These are phyloP conservation scores for Mesaphorura yosii DNA, from an alignment of 1,140 invertebrate species.

Conservation along the genomic window DNA sequence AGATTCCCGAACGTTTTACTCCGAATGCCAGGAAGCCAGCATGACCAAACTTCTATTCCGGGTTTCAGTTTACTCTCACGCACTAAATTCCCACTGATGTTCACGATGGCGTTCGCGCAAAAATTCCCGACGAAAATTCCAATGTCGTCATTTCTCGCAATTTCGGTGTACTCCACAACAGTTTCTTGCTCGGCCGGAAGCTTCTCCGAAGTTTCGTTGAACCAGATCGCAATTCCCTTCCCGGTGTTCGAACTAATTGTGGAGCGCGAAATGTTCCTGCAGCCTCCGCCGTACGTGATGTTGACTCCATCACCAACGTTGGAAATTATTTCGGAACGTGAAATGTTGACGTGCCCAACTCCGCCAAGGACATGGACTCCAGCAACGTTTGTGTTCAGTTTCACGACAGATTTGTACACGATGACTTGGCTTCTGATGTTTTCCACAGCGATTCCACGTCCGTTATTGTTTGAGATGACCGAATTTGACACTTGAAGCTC, in stretches of 20 bases:
- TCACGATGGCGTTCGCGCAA: slow-evolving; percentile 48
- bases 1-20: slow-evolving; percentile 32
- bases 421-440: slow-evolving; percentile 68
- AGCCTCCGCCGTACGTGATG: slow-evolving; percentile 81
- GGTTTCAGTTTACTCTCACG: slow-evolving; percentile 60
- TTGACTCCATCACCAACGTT: slow-evolving; percentile 87
- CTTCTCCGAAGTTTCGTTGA: slow-evolving; percentile 75
- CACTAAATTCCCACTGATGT: slow-evolving; percentile 75
- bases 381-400: slow-evolving; percentile 73
- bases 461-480: slow-evolving; percentile 75
- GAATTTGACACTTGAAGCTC: slow-evolving; percentile 79
- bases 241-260: slow-evolving; percentile 66
- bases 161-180: slow-evolving; percentile 70
- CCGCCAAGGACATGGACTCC: slow-evolving; percentile 75
- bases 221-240: slow-evolving; percentile 72
- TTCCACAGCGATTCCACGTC: slow-evolving; percentile 77
- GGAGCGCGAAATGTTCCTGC: slow-evolving; percentile 71
- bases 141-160: slow-evolving; percentile 68
- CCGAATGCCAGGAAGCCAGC: slow-evolving; percentile 33
- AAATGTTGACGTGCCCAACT: slow-evolving; percentile 84
- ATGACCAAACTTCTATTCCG: slow-evolving; percentile 49
- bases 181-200: slow-evolving; percentile 68
- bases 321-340: slow-evolving; percentile 71
- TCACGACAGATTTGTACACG: slow-evolving; percentile 66
- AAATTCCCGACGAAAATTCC: slow-evolving; percentile 60